Conservation (phyloP, 2,113 vertebrate species). For the Hydrochoerus hydrochaeris region DNA sequence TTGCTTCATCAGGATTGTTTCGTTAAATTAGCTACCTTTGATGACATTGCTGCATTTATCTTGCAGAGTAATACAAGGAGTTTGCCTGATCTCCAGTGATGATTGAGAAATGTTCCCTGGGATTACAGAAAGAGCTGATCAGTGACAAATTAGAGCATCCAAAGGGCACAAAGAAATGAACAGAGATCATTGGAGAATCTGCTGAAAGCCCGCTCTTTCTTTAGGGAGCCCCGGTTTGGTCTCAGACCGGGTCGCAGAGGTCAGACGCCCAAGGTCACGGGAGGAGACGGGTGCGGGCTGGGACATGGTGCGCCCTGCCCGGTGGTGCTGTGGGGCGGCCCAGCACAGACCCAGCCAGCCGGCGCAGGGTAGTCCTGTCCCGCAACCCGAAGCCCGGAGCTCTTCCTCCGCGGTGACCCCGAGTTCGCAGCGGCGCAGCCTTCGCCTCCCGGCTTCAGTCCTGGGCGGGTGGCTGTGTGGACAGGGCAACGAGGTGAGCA, state of each 20-base stretch:
- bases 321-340: not conserved
- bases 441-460: constrained; percentile 51
- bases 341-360: no score
- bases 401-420: constrained; percentile 83
- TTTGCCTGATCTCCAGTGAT: not conserved
- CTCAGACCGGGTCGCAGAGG: accelerated
- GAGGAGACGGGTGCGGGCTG: accelerated
- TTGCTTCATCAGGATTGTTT: not conserved
- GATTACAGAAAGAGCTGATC: not conserved
- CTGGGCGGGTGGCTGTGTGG: constrained; percentile 78
- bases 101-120: not conserved
- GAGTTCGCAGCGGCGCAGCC: constrained; percentile 48
- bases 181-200: not conserved
- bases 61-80: not conserved
- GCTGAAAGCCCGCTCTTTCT: not conserved
- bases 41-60: not conserved
- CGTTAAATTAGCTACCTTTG: not conserved
- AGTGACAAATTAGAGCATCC: not conserved
- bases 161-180: not conserved
- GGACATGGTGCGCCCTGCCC: not conserved
- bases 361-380: not conserved
- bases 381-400: constrained; percentile 74
- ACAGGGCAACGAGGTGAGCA: constrained; percentile 88
- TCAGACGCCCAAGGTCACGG: not conserved
- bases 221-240: not conserved